Base-by-base conservation (phyloP, 2,888 invertebrate genomes). In the Apodemia mormo region DNA sequence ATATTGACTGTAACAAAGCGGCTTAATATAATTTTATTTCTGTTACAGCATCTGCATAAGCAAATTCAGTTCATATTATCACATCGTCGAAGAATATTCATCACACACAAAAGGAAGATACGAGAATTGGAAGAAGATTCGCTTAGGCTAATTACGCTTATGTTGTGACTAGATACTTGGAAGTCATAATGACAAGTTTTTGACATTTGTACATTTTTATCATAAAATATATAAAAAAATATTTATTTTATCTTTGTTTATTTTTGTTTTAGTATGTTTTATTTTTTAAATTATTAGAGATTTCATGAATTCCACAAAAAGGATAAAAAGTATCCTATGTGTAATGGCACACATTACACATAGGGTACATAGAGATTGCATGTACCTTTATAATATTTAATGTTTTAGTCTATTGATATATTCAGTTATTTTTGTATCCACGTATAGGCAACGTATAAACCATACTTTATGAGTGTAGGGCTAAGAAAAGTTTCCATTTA, bases 121-220 rank as follows among this genome's bases (percentile, higher is more conserved):
- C 7, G 12, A 58, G 22, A 5, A 61, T 29, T 30, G 30, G 30
- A 30, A 14, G 33, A 33, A 61, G 33, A 10, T 37, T 33, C 3
- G 14, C 30, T 12, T 61, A 61, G 33, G 3, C 52, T 37, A 61
- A 65, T 33, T 66, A 69, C 69, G 69, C 66, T 69, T 66, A 69
- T 45, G 30, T n/a, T 58, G 12, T 52, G 61, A 43, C 12, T 49
- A 22, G 58, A 56, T 52, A 45, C 8, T 12, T 4, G 45, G 9
- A 12, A 40, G 43, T 30, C 6, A 68, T 30, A 64, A 67, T 68
- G 52, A 68, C 33, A 68, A 40, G 40, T 40, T 68, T 69, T 68
- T 70, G 66, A 67, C 69, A 71, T 73, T 73, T 73, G 71, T 73
- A 70, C 71, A 68, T 73, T 73, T 72, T 73, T 72, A 70, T 56